Evolutionary conservation across 64 coral and sea anemone genomes (phyloP), one percentile per base, ranked within the genome.

Genomic region (Trachythela sp.): DNA sequence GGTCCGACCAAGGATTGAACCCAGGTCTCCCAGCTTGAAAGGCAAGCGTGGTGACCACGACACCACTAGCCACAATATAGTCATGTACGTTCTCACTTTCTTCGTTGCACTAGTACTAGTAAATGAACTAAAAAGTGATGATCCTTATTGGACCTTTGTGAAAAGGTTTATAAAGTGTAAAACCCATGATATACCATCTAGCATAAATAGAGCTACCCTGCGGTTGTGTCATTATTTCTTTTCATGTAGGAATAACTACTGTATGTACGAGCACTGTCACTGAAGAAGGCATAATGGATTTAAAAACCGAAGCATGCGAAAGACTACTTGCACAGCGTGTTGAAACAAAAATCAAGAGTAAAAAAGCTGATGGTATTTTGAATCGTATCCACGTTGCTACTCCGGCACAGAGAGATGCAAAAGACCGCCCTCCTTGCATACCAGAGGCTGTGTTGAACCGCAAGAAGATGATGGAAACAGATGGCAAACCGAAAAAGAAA

Each of bases 321-420:
- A 90, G 87, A 84, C 84, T 98, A 0, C 86, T 98, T 42, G 95
- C 95, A 31, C 88, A 98, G 68, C 89, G 95, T 42, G 95, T 98
- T 27, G 93, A 98, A 50, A 83, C 94, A 48, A 98, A 98, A 90
- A 98, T 98, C 91, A 92, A 91, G 45, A 94, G 93, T 24, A 98
- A 94, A 38, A 98, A 98, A 94, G 86, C 92, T 18, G 92, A 94
- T 31, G 95, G 94, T 31, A 91, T 98, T 88, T 89, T 98, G 85
- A 98, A 98, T 48, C 84, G 95, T 72, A 91, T 98, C 85, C 95
- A 94, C 88, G 95, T 98, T 72, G 95, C 95, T 32, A 94, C 92
- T 86, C 95, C 95, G 51, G 94, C 93, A 20, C 91, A 87, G 54
- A 90, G 95, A 77, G 95, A 98, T 67, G 88, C 92, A 56, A 98